Evolutionary conservation across 2,113 vertebrate species (phyloP).

Genomic region (Rhinopithecus roxellana): DNA sequence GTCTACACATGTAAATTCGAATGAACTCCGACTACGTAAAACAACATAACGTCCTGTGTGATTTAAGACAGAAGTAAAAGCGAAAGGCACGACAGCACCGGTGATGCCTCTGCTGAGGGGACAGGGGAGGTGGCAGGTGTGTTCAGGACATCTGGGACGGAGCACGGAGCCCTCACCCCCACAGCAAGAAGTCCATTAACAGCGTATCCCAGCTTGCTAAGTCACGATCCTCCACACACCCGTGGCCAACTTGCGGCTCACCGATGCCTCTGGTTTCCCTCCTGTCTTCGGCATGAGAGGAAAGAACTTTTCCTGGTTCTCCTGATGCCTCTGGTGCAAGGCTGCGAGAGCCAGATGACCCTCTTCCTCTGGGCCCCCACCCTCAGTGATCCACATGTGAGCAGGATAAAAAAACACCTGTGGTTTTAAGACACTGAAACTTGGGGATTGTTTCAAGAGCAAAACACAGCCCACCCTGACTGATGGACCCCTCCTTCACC

Average conservation of each 20-base stretch:
- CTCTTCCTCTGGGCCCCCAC: neutral
- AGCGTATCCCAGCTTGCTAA: rapidly evolving
- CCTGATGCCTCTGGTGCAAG: neutral
- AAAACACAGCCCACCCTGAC: neutral
- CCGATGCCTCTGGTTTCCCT: neutral
- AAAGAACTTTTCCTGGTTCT: neutral
- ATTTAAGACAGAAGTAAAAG: neutral
- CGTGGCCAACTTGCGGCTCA: neutral
- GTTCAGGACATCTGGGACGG: neutral
- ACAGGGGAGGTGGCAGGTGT: no score
- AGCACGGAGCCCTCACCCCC: neutral
- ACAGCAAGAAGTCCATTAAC: neutral
- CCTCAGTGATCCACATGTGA: neutral
- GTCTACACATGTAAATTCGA: neutral
- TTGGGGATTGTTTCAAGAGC: neutral
- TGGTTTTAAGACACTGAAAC: neutral
- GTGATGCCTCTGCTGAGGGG: neutral
- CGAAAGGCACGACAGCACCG: neutral
- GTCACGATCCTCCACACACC: neutral
- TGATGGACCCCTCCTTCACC: neutral
- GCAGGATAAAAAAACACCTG: neutral
- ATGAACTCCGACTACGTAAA: neutral
- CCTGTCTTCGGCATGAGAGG: neutral
- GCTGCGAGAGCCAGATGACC: neutral
- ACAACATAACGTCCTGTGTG: neutral